Conservation (phyloP, 2,113 vertebrate genomes). For the Pristiophorus japonicus region DNA sequence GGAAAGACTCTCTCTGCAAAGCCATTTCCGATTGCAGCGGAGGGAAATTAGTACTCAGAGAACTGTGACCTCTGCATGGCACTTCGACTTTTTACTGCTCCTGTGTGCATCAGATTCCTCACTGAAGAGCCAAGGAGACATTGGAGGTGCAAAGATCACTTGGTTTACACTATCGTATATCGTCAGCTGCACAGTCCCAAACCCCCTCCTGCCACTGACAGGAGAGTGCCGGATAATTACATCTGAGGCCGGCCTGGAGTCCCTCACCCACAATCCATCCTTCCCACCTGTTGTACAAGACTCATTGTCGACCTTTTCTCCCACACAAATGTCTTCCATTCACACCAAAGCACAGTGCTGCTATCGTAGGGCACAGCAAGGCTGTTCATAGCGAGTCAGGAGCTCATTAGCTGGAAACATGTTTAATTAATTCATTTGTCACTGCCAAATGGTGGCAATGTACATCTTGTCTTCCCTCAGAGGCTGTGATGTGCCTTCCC, state of each 20-base stretch:
- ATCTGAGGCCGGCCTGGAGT: neutral
- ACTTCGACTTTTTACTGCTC: neutral
- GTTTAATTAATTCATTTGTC: constrained; percentile 1
- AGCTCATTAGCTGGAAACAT: neutral
- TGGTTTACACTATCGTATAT: neutral
- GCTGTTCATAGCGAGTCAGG: neutral
- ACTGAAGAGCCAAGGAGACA: neutral
- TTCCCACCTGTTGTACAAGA: neutral
- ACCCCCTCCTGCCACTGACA: neutral
- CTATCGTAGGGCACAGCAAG: neutral
- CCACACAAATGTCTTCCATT: neutral
- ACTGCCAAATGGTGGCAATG: neutral
- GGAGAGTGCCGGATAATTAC: neutral
- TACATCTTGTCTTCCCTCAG: neutral
- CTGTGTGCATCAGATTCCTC: neutral
- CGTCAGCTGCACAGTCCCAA: neutral
- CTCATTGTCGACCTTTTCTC: neutral
- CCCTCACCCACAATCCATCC: neutral
- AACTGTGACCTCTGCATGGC: neutral
- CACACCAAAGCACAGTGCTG: neutral
- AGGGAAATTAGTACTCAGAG: neutral
- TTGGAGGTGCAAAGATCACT: neutral
- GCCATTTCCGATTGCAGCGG: neutral
- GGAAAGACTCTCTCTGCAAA: neutral
- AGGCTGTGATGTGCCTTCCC: neutral